Evolutionary conservation across 2,113 vertebrate genomes (phyloP).

Genomic region (Engraulis encrasicolus): DNA sequence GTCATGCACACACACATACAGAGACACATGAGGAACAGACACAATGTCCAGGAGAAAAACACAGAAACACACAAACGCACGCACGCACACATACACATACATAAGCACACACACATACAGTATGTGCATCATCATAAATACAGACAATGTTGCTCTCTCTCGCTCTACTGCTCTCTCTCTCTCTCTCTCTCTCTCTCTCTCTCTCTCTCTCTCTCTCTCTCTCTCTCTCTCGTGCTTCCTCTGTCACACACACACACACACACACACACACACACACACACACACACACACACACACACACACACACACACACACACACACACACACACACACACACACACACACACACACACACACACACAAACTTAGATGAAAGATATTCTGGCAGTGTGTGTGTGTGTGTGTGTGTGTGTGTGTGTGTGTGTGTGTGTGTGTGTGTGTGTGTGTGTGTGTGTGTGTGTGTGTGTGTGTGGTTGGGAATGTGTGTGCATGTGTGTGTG

Average conservation of each 20-base stretch:
- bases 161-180: neutral
- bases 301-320: constrained; percentile 65
- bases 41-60: neutral
- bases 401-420: neutral
- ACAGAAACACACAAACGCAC: constrained; percentile 10
- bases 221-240: no score
- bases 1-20: neutral
- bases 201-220: no score
- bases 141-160: neutral
- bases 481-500: neutral
- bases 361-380: no score
- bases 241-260: no score
- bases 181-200: neutral
- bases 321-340: neutral
- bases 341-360: neutral
- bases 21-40: neutral
- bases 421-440: neutral
- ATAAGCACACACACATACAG: neutral
- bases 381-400: neutral
- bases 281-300: no score
- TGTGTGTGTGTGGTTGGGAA: no score
- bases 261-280: no score
- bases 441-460: neutral
- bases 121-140: neutral
- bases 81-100: constrained; percentile 63